A percentile compares a stretch with the other conserved stretches of the same genome.
Conservation (phyloP, 2,113 vertebrate genomes). For the Phylloscopus whistleri region DNA sequence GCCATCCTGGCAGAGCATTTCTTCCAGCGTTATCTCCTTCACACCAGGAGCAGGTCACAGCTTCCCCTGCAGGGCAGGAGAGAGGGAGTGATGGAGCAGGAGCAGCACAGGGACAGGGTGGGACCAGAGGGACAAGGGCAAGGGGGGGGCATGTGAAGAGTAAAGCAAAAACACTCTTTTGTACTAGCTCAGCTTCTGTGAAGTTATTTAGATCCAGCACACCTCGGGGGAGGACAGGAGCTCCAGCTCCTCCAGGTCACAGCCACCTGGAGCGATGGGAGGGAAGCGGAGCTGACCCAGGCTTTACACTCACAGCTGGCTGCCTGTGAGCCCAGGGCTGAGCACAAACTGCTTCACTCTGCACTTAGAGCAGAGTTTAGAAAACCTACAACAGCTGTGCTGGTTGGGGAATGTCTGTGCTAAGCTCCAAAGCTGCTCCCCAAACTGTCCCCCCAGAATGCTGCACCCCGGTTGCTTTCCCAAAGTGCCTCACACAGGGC, state of each 20-base stretch:
- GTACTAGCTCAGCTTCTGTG: background rate
- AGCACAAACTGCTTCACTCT: background rate
- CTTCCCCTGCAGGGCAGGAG: background rate
- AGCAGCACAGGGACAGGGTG: rapidly evolving
- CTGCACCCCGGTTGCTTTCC: rapidly evolving
- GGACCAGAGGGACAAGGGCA: background rate
- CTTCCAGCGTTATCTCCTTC: background rate
- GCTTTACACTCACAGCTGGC: background rate
- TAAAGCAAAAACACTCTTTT: background rate
- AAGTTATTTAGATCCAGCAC: background rate
- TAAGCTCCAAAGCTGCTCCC: background rate
- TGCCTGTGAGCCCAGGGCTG: background rate
- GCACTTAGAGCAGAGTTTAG: background rate
- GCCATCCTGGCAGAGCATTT: background rate
- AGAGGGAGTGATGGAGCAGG: background rate
- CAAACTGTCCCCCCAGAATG: rapidly evolving
- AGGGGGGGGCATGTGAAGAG: background rate
- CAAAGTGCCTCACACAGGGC: rapidly evolving
- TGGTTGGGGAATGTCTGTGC: background rate
- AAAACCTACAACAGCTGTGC: background rate
- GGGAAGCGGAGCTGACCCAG: background rate
- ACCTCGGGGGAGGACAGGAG: background rate
- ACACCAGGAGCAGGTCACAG: background rate
- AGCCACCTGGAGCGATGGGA: rapidly evolving
- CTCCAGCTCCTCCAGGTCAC: background rate